Base-by-base conservation (phyloP, 2,888 invertebrate species). In the Sarcophaga variegata region DNA sequence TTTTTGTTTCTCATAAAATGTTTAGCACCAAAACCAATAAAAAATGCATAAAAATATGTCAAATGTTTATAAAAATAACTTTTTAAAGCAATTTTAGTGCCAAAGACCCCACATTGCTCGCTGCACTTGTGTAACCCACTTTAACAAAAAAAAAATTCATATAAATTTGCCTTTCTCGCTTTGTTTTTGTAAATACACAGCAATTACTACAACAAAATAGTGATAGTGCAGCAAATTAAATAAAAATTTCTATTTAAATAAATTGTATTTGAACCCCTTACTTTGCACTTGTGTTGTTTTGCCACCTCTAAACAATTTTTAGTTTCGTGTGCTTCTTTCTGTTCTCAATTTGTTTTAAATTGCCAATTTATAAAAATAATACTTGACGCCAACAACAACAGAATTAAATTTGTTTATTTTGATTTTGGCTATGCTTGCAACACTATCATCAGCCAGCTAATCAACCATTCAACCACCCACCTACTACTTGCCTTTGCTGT, bases 101-200 rank as follows among this genome's bases (percentile, higher is more conserved):
- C 85, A 85, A 85, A 85, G 81, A 85, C 85, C 85, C 64, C 77
- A 75, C 75, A 63, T 74, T 70, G 47, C 60, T 49, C 62, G 60
- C 62, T 62, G 47, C 60, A 78, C 67, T 87, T 84, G 87, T 87
- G 70, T 87, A 87, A 84, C 84, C 87, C 81, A 87, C 75, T 82
- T 87, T 37, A 37, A 10, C 37, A 37, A 37, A 37, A 8, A 37
- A 37, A 37, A 37, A 37, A 37, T 37, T 37, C 8, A 10, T 10
- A 37, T 37, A 37, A 37, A 37, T 10, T 6, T 37, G 37, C 37
- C 81, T 70, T 78, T 74, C n/a, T 64, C 12, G 22, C 63, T 47
- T 17, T 45, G 37, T 20, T 67, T n/a, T 67, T 45, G 4, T 8
- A 37, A 37, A 37, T 37, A 37, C 37, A 37, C 37, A 37, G 2